Percentiles rank a stretch among this genome's conserved stretches.
Evolutionary conservation across 2,113 vertebrate species (phyloP).

Genomic region (Epinephelus moara): DNA sequence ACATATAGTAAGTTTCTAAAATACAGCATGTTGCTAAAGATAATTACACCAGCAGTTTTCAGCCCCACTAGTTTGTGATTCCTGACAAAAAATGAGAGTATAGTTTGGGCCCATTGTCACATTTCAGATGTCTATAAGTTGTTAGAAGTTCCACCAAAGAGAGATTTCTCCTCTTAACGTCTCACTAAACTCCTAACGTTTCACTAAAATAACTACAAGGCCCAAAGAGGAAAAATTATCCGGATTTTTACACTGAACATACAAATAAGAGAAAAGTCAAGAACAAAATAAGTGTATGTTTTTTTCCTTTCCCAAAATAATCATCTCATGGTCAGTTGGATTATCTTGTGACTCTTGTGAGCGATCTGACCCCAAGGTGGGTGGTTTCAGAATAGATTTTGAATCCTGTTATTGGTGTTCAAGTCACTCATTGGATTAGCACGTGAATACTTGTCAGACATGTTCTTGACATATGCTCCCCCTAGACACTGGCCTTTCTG

Average conservation of each 20-base stretch:
- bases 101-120: no score
- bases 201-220: background rate
- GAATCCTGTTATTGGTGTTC: background rate
- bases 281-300: background rate
- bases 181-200: no score
- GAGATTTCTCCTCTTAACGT: no score
- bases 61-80: no score
- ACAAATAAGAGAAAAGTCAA: background rate
- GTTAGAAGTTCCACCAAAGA: no score
- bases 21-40: no score
- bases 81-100: no score
- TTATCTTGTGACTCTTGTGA: background rate
- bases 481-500: background rate
- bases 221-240: background rate
- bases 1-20: no score
- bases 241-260: background rate
- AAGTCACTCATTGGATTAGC: background rate
- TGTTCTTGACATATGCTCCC: background rate
- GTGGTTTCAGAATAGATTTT: background rate
- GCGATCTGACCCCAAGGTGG: background rate
- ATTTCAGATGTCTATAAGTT: no score
- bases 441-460: background rate
- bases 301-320: no score
- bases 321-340: background rate
- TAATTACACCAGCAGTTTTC: background rate